Conservation (phyloP, 2,113 vertebrate genomes). For the Eleginops maclovinus region DNA sequence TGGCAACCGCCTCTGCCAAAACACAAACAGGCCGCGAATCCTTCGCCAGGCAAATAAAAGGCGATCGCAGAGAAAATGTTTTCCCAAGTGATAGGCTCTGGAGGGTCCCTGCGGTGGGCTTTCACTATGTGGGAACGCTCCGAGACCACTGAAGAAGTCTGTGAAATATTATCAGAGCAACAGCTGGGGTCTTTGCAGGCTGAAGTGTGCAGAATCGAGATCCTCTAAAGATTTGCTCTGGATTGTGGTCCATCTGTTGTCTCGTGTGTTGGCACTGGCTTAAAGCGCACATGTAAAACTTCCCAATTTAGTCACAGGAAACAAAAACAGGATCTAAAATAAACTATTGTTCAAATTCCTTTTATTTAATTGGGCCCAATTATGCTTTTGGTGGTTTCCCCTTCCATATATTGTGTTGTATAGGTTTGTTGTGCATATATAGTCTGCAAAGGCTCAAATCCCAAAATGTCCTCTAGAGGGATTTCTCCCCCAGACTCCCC, state of each 20-base stretch:
- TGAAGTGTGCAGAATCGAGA: constrained; percentile 14
- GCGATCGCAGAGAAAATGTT: constrained; percentile 69
- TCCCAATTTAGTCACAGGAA: background rate
- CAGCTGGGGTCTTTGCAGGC: constrained; percentile 62
- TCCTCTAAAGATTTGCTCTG: constrained; percentile 30
- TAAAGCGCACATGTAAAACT: background rate
- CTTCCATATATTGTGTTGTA: no score
- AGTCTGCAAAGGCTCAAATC: no score
- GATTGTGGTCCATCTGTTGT: constrained; percentile 21
- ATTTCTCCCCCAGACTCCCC: no score
- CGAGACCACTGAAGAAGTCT: constrained; percentile 69
- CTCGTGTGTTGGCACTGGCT: background rate
- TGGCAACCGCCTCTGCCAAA: constrained; percentile 72
- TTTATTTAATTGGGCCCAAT: no score
- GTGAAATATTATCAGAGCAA: constrained; percentile 64
- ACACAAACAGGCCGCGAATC: constrained; percentile 79
- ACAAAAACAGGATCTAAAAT: background rate
- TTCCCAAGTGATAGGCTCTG: constrained; percentile 75
- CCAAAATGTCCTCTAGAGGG: no score
- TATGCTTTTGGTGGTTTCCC: no score
- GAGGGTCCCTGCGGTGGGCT: constrained; percentile 67
- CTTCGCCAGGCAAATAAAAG: constrained; percentile 69
- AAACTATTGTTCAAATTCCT: background rate
- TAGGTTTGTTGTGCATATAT: no score
- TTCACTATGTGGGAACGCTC: constrained; percentile 74